phyloP scores from a whole-genome alignment of 2,113 vertebrate genomes.

The Salvelinus sp. region DNA sequence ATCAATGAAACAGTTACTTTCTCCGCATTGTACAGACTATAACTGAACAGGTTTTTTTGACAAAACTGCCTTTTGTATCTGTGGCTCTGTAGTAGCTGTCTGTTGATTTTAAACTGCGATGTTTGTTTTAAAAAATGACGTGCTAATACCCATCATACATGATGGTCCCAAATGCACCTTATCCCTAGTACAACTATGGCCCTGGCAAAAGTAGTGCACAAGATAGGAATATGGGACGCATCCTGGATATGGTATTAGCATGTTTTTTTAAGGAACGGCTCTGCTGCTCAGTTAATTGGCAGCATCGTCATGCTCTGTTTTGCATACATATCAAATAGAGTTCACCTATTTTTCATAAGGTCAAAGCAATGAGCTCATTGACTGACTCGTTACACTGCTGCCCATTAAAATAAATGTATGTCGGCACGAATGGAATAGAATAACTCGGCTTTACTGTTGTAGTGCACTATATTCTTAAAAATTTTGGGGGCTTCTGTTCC shows the following conservation, averaged over 20 bases:
- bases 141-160: too few species aligned
- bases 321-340: slow-evolving; percentile 33
- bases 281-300: slow-evolving; percentile 54
- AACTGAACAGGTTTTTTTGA: not conserved
- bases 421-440: not conserved
- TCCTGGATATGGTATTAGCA: not conserved
- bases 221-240: too few species aligned
- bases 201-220: too few species aligned
- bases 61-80: not conserved
- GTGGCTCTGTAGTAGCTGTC: slow-evolving; percentile 1
- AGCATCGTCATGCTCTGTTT: slow-evolving; percentile 11
- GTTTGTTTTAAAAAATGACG: slow-evolving; percentile 25
- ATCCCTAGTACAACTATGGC: too few species aligned
- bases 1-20: not conserved
- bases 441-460: not conserved
- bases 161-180: not conserved
- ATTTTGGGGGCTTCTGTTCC: not conserved
- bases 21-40: not conserved
- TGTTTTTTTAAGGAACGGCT: slow-evolving; percentile 39
- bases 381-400: not conserved
- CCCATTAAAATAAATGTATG: not conserved
- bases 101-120: slow-evolving; percentile 27
- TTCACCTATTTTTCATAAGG: slow-evolving; percentile 35
- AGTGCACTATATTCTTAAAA: slow-evolving; percentile 10
- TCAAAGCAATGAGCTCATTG: slow-evolving; percentile 17